A percentile compares a stretch with the other conserved stretches of the same genome.
Evolutionary conservation across 2,113 vertebrate species (phyloP).

Genomic region (Herpailurus yagouaroundi): DNA sequence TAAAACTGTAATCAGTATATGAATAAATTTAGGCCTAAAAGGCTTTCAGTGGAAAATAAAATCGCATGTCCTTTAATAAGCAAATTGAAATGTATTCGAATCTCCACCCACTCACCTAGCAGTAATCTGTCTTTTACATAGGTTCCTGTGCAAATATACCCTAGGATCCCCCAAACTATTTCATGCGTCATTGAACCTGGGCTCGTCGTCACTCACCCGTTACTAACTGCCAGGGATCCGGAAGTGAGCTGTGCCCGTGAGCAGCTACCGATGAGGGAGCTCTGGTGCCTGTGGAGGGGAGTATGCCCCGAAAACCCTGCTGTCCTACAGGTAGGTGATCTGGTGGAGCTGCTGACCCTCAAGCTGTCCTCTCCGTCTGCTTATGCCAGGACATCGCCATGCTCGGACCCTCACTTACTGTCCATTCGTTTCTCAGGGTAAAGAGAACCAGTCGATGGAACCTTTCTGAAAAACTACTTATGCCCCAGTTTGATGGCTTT

Average conservation of each 20-base stretch:
- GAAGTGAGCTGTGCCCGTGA: background rate
- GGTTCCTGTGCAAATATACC: background rate
- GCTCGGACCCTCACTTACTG: background rate
- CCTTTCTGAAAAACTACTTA: background rate
- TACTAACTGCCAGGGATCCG: background rate
- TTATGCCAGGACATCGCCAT: background rate
- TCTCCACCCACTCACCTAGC: background rate
- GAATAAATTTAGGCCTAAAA: background rate
- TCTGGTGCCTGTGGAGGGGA: background rate
- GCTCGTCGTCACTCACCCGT: background rate
- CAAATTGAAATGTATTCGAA: background rate
- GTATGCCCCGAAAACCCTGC: rapidly evolving
- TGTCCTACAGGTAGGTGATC: background rate
- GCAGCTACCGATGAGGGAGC: background rate
- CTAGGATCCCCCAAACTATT: background rate
- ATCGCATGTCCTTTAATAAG: background rate
- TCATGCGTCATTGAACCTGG: background rate
- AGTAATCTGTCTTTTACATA: background rate
- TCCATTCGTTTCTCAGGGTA: background rate
- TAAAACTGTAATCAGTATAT: background rate
- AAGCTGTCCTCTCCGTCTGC: background rate
- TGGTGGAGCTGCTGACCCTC: background rate
- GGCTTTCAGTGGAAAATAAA: background rate
- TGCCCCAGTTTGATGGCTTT: background rate
- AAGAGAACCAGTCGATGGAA: background rate